phyloP scores from a whole-genome alignment of 2,888 invertebrate genomes.

The Odontocerum albicorne region DNA sequence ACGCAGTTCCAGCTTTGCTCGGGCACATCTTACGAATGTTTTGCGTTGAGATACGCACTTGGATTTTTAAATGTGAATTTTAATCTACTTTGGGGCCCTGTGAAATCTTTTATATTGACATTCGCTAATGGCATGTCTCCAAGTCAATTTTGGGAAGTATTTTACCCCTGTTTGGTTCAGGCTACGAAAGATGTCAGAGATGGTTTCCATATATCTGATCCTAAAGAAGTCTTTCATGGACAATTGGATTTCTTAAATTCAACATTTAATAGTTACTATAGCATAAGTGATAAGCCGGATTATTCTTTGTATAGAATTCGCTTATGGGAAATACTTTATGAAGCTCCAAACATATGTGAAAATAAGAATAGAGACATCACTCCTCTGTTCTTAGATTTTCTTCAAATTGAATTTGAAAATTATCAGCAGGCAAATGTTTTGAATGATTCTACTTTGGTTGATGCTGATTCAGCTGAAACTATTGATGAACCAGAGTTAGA shows the following conservation, averaged over 20 bases:
- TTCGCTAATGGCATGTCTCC: constrained; percentile 66
- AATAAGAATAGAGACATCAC: constrained; percentile 79
- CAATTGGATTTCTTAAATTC: constrained; percentile 44
- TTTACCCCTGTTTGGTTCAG: constrained; percentile 60
- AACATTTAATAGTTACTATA: constrained; percentile 48
- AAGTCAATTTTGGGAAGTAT: constrained; percentile 74
- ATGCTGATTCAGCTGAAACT: constrained; percentile 60
- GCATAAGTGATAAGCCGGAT: constrained; percentile 65
- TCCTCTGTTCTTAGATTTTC: constrained; percentile 77
- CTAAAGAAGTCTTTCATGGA: constrained; percentile 47
- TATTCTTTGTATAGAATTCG: constrained; percentile 74
- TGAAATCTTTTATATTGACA: constrained; percentile 71
- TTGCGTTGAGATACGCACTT: constrained; percentile 76
- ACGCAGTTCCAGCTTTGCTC: constrained; percentile 60
- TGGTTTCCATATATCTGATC: constrained; percentile 45
- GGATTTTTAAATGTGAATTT: constrained; percentile 87
- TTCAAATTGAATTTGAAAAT: constrained; percentile 62
- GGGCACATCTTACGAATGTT: constrained; percentile 60
- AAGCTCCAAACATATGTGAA: constrained; percentile 76
- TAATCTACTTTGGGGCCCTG: constrained; percentile 85
- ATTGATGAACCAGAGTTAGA: constrained; percentile 47
- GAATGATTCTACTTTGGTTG: constrained; percentile 49
- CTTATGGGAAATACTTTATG: constrained; percentile 77
- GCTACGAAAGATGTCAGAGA: constrained; percentile 53
- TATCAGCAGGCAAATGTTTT: constrained; percentile 45